Conservation (phyloP, 2,797 vertebrate species). For the Helicolenus hilgendorfi region DNA sequence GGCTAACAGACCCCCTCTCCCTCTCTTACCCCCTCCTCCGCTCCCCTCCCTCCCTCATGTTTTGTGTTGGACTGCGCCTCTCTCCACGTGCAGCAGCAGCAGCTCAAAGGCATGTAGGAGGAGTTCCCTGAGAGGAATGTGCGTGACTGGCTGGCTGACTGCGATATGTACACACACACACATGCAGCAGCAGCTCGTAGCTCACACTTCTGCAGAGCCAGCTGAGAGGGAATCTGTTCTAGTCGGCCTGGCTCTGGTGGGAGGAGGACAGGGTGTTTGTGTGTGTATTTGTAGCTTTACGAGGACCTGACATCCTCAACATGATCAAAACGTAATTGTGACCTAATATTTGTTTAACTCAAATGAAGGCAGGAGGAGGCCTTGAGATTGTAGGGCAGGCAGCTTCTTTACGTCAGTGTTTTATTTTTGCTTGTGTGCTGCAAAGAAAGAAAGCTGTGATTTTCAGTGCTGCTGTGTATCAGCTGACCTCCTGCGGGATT, state of each 20-base stretch:
- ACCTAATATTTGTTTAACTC: constrained; percentile 7
- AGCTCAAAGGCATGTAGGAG: constrained; percentile 85
- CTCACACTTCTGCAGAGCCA: constrained; percentile 83
- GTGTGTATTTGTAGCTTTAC: constrained; percentile 26
- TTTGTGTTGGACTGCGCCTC: constrained; percentile 82
- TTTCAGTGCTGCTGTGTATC: constrained; percentile 54
- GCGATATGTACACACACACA: constrained; percentile 33
- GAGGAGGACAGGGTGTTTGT: constrained; percentile 36
- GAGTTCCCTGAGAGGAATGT: constrained; percentile 87
- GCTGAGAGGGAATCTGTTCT: constrained; percentile 73
- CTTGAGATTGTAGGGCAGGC: neutral
- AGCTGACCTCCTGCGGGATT: constrained; percentile 78
- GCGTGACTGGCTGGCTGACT: constrained; percentile 78
- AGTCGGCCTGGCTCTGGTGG: constrained; percentile 73
- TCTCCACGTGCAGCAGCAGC: constrained; percentile 85
- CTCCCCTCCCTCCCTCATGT: constrained; percentile 64
- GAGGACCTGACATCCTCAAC: constrained; percentile 2
- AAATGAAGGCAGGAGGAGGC: neutral
- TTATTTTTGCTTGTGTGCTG: neutral
- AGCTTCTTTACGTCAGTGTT: neutral
- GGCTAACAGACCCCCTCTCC: constrained; percentile 48
- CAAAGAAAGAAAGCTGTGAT: constrained; percentile 46
- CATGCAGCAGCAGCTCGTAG: constrained; percentile 46
- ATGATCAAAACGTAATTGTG: neutral
- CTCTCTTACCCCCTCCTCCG: neutral